Percentiles rank a stretch among this genome's conserved stretches.
Conservation (phyloP, 2,113 vertebrate species). For the Microcebus griseorufus region DNA sequence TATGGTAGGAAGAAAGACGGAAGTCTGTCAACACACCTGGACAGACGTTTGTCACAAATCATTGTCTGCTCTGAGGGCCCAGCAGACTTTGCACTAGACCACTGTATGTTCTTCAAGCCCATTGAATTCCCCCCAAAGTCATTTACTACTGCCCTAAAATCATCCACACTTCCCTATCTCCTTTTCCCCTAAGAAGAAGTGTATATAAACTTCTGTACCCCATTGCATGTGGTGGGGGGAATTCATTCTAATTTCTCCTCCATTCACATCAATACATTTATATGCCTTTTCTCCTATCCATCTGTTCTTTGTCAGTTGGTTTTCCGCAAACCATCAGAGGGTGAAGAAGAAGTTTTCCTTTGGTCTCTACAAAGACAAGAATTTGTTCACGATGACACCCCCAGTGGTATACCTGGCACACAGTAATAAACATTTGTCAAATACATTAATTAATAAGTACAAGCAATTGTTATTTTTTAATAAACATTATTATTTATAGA, state of each 20-base stretch:
- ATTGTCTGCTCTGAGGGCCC: neutral
- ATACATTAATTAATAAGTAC: neutral
- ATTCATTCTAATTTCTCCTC: neutral
- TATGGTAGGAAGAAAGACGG: neutral
- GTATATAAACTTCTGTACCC: neutral
- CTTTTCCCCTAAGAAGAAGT: neutral
- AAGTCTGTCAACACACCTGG: neutral
- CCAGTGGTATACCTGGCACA: too few relatives aligned
- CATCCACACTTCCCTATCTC: neutral
- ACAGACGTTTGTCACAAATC: neutral
- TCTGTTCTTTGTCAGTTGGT: neutral
- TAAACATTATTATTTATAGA: neutral
- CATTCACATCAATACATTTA: neutral
- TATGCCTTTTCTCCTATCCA: neutral
- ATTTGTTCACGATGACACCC: neutral
- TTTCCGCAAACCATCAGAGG: neutral
- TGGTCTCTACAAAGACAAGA: neutral
- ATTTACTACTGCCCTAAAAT: neutral
- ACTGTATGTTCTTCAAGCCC: neutral
- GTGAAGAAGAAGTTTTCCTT: neutral
- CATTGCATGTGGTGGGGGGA: neutral
- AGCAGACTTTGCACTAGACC: neutral
- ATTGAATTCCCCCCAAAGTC: neutral
- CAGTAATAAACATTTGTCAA: neutral
- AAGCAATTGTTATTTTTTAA: neutral